These are phyloP conservation scores for Podarcis siculus DNA, from an alignment of 2,797 vertebrate species.

Conservation along the genomic window DNA sequence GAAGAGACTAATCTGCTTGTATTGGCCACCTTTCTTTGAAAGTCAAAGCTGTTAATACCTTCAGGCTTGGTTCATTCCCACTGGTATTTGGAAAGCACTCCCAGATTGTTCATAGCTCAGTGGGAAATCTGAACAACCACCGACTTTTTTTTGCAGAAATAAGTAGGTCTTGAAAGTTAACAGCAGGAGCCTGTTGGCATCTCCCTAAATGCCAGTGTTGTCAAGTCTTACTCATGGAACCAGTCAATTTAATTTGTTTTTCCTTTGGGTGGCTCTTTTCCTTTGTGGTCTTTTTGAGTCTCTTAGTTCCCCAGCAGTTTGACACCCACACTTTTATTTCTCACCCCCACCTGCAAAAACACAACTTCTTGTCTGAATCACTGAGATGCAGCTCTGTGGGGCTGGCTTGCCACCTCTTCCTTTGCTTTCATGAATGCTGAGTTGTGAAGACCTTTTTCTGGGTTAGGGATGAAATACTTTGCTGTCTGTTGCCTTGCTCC, in stretches of 20 bases:
- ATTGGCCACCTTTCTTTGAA: neutral
- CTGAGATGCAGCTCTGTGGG: neutral
- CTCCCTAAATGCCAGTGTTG: neutral
- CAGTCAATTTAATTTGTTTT: neutral
- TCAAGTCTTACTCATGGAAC: neutral
- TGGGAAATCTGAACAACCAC: neutral
- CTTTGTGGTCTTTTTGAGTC: neutral
- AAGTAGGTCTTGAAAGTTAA: neutral
- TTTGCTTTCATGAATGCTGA: neutral
- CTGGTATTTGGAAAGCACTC: neutral
- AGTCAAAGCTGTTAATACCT: neutral
- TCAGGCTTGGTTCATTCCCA: neutral
- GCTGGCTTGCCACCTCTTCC: neutral
- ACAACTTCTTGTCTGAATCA: neutral
- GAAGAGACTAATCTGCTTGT: neutral
- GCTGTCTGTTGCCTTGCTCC: neutral
- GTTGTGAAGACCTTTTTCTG: neutral
- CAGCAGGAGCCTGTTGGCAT: neutral
- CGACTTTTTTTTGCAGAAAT: neutral
- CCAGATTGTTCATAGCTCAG: neutral
- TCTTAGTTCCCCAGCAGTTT: neutral
- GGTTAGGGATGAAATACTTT: neutral
- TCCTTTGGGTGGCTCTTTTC: neutral
- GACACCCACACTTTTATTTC: neutral
- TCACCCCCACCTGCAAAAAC: too few relatives aligned